Evolutionary conservation across 2,888 invertebrate genomes (phyloP).

Genomic region (Spodoptera exigua): DNA sequence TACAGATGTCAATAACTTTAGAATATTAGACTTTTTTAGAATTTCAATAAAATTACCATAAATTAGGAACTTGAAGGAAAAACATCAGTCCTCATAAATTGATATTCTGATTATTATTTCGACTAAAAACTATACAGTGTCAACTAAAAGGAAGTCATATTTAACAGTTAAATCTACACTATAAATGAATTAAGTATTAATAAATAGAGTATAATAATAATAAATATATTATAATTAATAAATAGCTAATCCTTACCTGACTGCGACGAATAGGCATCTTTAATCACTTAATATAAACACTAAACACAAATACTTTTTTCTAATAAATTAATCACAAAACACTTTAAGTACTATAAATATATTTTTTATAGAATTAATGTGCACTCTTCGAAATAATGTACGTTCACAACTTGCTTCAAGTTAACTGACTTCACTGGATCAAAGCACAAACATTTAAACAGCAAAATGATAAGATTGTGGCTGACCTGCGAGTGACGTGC

Average conservation of each 20-base stretch:
- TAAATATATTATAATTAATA: not conserved
- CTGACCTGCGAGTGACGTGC: constrained; percentile 82
- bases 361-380: constrained; percentile 37
- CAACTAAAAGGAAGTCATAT: no score
- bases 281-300: constrained; percentile 60
- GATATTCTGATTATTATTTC: no score
- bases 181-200: no score
- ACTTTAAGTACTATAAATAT: constrained; percentile 46
- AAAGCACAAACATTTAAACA: constrained; percentile 87
- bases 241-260: constrained; percentile 73
- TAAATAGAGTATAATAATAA: no score
- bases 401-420: constrained; percentile 76
- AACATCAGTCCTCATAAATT: no score
- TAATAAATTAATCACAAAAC: constrained; percentile 49
- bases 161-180: no score
- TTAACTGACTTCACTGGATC: constrained; percentile 85
- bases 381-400: constrained; percentile 67
- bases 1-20: no score
- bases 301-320: constrained; percentile 49
- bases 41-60: no score
- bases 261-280: constrained; percentile 86
- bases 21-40: no score
- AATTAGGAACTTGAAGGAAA: no score
- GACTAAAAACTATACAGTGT: no score
- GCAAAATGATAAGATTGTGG: constrained; percentile 83